Evolutionary conservation across 2,797 vertebrate species (phyloP).

Genomic region (Antennarius maculatus): DNA sequence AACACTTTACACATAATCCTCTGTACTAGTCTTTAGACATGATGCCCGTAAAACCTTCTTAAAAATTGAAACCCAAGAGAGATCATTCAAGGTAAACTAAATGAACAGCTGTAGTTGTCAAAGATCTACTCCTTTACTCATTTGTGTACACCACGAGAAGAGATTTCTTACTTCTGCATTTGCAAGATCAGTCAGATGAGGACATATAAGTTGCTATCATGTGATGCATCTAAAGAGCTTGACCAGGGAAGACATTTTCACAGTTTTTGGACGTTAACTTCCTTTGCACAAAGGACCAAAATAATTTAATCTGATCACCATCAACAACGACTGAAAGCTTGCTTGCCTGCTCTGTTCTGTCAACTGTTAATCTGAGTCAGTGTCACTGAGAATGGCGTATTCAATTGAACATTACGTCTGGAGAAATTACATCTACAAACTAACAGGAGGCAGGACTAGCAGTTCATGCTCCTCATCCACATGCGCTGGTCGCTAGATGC

Average conservation of each 20-base stretch:
- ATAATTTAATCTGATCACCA: conserved; percentile 41
- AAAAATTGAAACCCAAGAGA: conserved; percentile 6
- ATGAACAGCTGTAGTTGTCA: neutral
- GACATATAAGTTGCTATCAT: neutral
- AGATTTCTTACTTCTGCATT: too few relatives aligned
- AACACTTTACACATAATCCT: neutral
- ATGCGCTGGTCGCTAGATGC: conserved; percentile 38
- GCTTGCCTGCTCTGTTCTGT: neutral
- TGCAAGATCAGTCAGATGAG: neutral
- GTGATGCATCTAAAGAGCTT: neutral
- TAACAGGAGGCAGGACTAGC: conserved; percentile 11
- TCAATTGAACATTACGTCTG: neutral
- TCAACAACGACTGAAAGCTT: neutral
- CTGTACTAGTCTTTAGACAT: neutral
- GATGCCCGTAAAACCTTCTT: neutral
- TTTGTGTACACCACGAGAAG: too few relatives aligned
- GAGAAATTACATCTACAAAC: neutral
- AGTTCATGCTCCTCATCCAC: conserved; percentile 25
- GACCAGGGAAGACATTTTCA: too few relatives aligned
- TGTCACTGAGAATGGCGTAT: neutral
- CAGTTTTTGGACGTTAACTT: neutral
- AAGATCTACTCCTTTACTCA: neutral
- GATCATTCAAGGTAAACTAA: conserved; percentile 18
- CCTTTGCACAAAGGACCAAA: conserved; percentile 4
- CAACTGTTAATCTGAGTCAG: neutral